Conservation (phyloP, 2,797 vertebrate species). For the Lagocephalus sceleratus region DNA sequence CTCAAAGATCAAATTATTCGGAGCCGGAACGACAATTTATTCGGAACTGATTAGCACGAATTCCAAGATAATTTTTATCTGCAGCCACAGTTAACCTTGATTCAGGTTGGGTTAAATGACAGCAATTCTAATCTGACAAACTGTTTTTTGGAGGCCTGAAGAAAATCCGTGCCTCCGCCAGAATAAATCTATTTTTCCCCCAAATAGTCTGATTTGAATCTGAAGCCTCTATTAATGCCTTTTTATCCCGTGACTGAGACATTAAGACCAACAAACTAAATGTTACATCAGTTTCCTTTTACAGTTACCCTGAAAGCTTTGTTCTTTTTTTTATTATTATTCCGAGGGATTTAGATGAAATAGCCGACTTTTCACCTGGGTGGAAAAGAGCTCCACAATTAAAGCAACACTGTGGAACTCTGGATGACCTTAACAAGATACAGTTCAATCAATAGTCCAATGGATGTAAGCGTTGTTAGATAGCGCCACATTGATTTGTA, state of each 20-base stretch:
- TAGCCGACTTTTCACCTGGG: conserved; percentile 18
- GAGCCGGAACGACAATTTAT: conserved; percentile 28
- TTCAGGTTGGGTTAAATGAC: conserved; percentile 44
- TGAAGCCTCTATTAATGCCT: conserved; percentile 4
- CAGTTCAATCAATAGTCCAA: conserved; percentile 29
- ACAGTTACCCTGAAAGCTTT: conserved; percentile 1
- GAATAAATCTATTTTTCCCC: conserved; percentile 41
- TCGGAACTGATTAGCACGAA: conserved; percentile 38
- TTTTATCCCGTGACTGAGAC: background rate
- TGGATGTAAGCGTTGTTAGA: conserved; percentile 26
- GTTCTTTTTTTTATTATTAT: conserved; percentile 2
- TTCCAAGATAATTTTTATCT: conserved; percentile 35
- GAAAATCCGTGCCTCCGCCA: conserved; percentile 23
- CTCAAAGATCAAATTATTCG: conserved; percentile 31
- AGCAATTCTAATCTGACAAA: conserved; percentile 47
- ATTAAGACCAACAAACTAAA: background rate
- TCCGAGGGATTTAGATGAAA: conserved; percentile 10
- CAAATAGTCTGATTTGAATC: conserved; percentile 20
- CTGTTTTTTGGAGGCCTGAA: conserved; percentile 25
- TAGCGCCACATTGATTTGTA: conserved; percentile 37
- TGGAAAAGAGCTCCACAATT: conserved; percentile 3
- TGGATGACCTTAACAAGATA: conserved; percentile 31
- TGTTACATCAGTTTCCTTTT: conserved; percentile 3
- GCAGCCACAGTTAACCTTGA: conserved; percentile 58
- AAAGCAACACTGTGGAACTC: conserved; percentile 20